phyloP scores from a whole-genome alignment of 2,797 vertebrate species.

The Neoniphon sammara region DNA sequence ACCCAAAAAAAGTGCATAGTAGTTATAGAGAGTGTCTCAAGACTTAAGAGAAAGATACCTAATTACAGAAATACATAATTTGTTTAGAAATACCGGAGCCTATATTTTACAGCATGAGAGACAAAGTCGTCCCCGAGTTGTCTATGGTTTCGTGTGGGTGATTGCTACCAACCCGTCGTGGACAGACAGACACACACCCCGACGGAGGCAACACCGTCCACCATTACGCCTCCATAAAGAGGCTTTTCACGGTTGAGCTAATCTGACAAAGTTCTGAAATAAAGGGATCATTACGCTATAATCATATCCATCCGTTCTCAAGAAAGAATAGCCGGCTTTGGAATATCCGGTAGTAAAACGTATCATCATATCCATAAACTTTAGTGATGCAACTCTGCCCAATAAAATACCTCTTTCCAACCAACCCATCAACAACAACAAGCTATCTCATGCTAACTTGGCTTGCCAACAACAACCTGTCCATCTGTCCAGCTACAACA shows the following conservation, averaged over 20 bases:
- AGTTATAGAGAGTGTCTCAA: slow-evolving; percentile 19
- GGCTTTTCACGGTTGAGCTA: slow-evolving; percentile 80
- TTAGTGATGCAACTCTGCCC: slow-evolving; percentile 45
- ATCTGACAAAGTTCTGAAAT: slow-evolving; percentile 80
- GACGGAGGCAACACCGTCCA: slow-evolving; percentile 69
- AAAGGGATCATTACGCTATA: slow-evolving; percentile 60
- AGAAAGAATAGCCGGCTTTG: background rate
- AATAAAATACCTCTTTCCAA: slow-evolving; percentile 38
- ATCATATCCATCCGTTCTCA: slow-evolving; percentile 28
- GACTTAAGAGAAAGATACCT: slow-evolving; percentile 52
- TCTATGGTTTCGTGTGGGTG: slow-evolving; percentile 36
- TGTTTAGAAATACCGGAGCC: slow-evolving; percentile 27
- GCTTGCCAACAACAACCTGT: slow-evolving; percentile 81
- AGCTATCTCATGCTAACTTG: slow-evolving; percentile 79
- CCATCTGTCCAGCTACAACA: slow-evolving; percentile 74
- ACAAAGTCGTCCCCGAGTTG: slow-evolving; percentile 26
- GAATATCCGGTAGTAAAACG: background rate
- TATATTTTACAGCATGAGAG: background rate
- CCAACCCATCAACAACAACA: slow-evolving; percentile 73
- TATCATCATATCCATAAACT: slow-evolving; percentile 34
- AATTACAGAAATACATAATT: slow-evolving; percentile 50
- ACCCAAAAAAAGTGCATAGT: background rate
- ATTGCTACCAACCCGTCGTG: slow-evolving; percentile 54
- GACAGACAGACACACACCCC: slow-evolving; percentile 63
- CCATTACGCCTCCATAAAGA: slow-evolving; percentile 79